These are phyloP conservation scores for Morpho deidamia DNA, from an alignment of 2,888 invertebrate genomes.

Conservation along the genomic window DNA sequence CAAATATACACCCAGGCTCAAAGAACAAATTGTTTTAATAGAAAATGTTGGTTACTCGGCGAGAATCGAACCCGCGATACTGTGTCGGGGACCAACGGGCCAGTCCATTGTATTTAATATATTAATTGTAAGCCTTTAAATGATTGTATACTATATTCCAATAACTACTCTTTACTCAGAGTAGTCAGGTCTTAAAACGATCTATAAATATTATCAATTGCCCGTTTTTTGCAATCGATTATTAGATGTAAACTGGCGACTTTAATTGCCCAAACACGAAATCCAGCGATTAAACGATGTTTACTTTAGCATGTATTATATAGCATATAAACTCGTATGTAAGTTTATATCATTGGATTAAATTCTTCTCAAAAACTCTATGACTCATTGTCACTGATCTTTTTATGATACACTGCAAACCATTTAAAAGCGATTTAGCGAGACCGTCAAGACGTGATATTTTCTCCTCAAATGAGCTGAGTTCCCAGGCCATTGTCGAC, in stretches of 20 bases:
- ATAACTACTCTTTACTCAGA: too few species aligned
- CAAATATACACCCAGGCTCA: too few species aligned
- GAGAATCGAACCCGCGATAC: too few species aligned
- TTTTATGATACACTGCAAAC: conserved; percentile 33
- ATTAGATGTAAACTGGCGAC: background rate
- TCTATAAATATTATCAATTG: too few species aligned
- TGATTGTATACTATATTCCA: too few species aligned
- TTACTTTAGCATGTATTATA: background rate
- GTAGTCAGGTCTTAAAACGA: too few species aligned
- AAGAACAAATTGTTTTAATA: too few species aligned
- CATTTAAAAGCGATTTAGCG: conserved; percentile 68
- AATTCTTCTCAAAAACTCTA: background rate
- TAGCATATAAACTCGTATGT: background rate
- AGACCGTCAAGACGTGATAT: conserved; percentile 62
- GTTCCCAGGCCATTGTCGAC: conserved; percentile 75
- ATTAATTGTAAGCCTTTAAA: too few species aligned
- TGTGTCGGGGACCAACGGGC: too few species aligned
- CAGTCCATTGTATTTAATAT: too few species aligned
- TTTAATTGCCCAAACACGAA: conserved; percentile 1
- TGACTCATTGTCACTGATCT: conserved; percentile 5
- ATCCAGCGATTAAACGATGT: conserved; percentile 1
- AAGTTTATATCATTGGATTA: background rate
- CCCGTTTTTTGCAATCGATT: background rate
- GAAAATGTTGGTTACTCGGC: too few species aligned
- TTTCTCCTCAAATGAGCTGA: conserved; percentile 74